phyloP scores from a whole-genome alignment of 2,888 invertebrate species.

The Idaea dimidiata region DNA sequence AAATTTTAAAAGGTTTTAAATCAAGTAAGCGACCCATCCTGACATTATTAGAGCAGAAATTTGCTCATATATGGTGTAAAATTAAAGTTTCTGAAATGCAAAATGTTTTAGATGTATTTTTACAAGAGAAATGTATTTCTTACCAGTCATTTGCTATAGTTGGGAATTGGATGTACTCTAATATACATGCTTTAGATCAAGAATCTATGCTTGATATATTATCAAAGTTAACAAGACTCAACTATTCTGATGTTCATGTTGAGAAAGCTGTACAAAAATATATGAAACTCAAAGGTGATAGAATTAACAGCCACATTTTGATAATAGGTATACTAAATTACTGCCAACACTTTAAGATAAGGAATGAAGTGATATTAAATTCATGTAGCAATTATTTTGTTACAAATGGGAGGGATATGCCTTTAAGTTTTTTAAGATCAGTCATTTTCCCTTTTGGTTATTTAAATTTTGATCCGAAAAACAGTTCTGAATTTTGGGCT shows the following conservation, averaged over 20 bases:
- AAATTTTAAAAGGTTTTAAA: conserved; percentile 78
- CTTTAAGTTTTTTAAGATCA: conserved; percentile 76
- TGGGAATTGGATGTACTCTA: conserved; percentile 81
- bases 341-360: conserved; percentile 80
- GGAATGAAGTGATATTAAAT: conserved; percentile 80
- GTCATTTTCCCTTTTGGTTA: conserved; percentile 83
- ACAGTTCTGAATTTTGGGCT: conserved; percentile 78
- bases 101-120: conserved; percentile 69
- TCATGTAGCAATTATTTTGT: conserved; percentile 81
- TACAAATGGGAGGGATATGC: conserved; percentile 64
- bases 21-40: conserved; percentile 81
- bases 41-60: conserved; percentile 80
- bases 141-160: conserved; percentile 62
- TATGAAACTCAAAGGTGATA: conserved; percentile 74
- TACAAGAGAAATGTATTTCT: conserved; percentile 62
- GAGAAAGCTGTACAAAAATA: conserved; percentile 83
- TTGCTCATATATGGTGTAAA: conserved; percentile 79
- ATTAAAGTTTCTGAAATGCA: conserved; percentile 69
- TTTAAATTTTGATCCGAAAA: conserved; percentile 78
- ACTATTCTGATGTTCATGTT: conserved; percentile 78
- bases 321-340: conserved; percentile 82
- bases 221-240: conserved; percentile 74
- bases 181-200: conserved; percentile 82
- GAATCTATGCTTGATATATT: conserved; percentile 78
- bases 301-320: conserved; percentile 76